phyloP scores from a whole-genome alignment of 2,797 vertebrate species.

The Spea hammondii region DNA sequence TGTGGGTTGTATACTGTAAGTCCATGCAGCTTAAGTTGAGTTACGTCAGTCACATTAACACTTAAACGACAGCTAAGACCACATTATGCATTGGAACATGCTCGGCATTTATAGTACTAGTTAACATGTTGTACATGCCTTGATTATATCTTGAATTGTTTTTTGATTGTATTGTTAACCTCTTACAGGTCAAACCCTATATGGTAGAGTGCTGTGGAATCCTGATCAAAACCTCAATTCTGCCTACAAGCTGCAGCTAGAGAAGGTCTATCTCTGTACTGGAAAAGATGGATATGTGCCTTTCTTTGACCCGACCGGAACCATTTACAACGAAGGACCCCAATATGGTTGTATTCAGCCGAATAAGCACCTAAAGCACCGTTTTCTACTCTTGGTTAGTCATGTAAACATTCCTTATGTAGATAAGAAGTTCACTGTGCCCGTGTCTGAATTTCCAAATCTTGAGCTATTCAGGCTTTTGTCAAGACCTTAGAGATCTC shows the following conservation, averaged over 20 bases:
- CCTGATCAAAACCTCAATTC: conserved; percentile 93
- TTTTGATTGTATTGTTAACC: neutral
- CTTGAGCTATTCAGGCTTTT: too few relatives aligned
- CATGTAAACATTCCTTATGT: too few relatives aligned
- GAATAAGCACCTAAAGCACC: conserved; percentile 91
- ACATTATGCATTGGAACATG: too few relatives aligned
- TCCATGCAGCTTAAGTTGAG: too few relatives aligned
- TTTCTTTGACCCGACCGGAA: conserved; percentile 95
- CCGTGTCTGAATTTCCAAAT: neutral
- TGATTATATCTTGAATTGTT: too few relatives aligned
- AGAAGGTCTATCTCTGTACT: conserved; percentile 96
- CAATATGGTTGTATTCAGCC: conserved; percentile 97
- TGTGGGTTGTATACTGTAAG: too few relatives aligned
- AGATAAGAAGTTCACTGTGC: too few relatives aligned
- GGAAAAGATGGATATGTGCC: conserved; percentile 92
- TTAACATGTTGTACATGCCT: too few relatives aligned
- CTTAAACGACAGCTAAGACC: too few relatives aligned
- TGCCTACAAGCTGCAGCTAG: conserved; percentile 90
- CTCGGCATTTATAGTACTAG: too few relatives aligned
- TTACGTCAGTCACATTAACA: too few relatives aligned
- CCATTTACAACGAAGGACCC: conserved; percentile 91
- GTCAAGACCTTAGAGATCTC: too few relatives aligned
- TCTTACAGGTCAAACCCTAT: conserved; percentile 86
- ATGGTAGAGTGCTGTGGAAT: conserved; percentile 92
- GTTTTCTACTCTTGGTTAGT: conserved; percentile 89